Evolutionary conservation across 2,113 vertebrate species (phyloP), one percentile per base, ranked within the genome.

Genomic region (Baryphthengus martii): DNA sequence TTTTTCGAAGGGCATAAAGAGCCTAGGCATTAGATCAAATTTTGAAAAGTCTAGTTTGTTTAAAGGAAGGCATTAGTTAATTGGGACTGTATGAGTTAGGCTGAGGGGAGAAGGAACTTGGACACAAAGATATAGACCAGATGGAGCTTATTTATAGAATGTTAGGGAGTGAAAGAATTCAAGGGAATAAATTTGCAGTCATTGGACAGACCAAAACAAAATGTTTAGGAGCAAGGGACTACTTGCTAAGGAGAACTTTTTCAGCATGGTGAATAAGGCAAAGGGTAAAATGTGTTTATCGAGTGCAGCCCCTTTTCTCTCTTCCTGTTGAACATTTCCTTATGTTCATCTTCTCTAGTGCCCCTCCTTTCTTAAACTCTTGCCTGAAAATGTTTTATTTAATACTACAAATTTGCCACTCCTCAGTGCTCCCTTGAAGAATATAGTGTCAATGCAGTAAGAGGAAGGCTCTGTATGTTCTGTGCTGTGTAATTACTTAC

Each of bases 121-220:
- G 80, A 75, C 74, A 52, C 39, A 31, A 80, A 93, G 90, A 96
- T 74, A 89, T 40, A 95, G 65, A 93, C 80, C 96, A 95, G 91
- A 80, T 93, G 93, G 90, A n/a, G 10, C 84, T 96, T 96, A 96
- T 95, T 97, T 96, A 92, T 78, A 92, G 62, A 87, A 89, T 37
- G 66, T 42, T 62, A 90, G 72, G 84, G 95, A 95, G 93, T 71
- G 68, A 90, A 95, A 72, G 66, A 90, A 94, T 84, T 97, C 89
- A 93, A 89, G 58, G 35, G 33, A 63, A 89, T 94, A 92, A 93
- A 95, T 96, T 87, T 77, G 45, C 40, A 85, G 53, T 76, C 81
- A 59, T 59, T 91, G 91, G 89, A 74, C 85, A 95, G 89, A 87
- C 49, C 70, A 93, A 94, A 95, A 63, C 80, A 89, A 95, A 92